Percentiles rank a stretch among this genome's conserved stretches.
Conservation (phyloP, 2,888 invertebrate species). For the Macaria liturata region DNA sequence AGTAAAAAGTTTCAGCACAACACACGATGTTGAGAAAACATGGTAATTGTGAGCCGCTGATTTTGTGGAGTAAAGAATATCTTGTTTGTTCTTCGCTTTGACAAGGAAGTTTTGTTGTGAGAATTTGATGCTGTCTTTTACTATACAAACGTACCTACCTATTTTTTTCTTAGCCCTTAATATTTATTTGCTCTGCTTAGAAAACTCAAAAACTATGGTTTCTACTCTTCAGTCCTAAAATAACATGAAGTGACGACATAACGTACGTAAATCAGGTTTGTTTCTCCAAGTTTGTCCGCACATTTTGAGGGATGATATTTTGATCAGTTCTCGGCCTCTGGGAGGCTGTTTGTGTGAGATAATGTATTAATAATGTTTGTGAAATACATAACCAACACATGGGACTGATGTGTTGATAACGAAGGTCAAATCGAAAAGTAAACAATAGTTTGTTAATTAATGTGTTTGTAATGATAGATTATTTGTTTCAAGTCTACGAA, state of each 20-base stretch:
- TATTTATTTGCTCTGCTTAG: background rate
- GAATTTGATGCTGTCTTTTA: no score
- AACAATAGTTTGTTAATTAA: no score
- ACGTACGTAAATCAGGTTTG: conserved; percentile 32
- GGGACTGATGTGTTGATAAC: conserved; percentile 20
- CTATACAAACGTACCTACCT: no score
- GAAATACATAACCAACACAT: conserved; percentile 20
- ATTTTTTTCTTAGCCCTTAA: background rate
- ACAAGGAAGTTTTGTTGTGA: no score
- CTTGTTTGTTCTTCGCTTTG: no score
- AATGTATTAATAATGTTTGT: conserved; percentile 32
- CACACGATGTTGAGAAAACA: no score
- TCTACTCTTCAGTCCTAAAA: conserved; percentile 63
- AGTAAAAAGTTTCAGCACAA: no score
- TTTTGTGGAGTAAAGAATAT: no score
- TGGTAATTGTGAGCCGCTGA: no score
- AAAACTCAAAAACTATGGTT: conserved; percentile 49
- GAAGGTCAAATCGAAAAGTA: conserved; percentile 3
- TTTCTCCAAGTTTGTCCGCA: conserved; percentile 36
- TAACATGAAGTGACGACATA: conserved; percentile 55
- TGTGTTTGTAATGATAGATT: no score
- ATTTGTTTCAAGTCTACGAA: background rate
- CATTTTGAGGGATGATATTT: conserved; percentile 34
- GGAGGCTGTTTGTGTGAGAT: conserved; percentile 32
- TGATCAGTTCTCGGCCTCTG: conserved; percentile 30